Evolutionary conservation across 2,797 vertebrate species (phyloP).

Genomic region (Pseudomugil tenellus): DNA sequence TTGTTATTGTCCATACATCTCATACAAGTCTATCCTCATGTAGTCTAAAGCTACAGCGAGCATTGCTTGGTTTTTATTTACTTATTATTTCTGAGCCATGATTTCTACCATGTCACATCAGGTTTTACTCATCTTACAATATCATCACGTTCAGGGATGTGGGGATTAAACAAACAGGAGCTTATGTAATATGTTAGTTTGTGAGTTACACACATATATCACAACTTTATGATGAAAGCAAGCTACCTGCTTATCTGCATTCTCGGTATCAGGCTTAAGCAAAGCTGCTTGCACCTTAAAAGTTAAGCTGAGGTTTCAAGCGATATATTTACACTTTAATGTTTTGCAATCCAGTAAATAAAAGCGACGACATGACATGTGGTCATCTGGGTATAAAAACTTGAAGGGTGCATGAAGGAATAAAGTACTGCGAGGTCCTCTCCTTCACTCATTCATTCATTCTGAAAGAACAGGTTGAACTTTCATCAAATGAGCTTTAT

Average conservation of each 20-base stretch:
- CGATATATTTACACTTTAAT: neutral
- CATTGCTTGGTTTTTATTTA: neutral
- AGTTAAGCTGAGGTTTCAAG: neutral
- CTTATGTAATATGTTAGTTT: neutral
- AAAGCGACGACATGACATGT: neutral
- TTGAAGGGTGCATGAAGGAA: neutral
- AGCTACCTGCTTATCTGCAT: neutral
- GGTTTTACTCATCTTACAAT: no score
- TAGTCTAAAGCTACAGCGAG: neutral
- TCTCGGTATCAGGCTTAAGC: neutral
- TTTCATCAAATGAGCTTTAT: constrained; percentile 33
- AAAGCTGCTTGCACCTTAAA: neutral
- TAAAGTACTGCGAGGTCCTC: constrained; percentile 6
- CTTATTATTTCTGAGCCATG: no score
- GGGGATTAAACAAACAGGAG: constrained; percentile 7
- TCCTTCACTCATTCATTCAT: constrained; percentile 28
- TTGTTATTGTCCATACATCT: no score
- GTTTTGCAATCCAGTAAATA: neutral
- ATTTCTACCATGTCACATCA: no score
- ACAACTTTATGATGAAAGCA: neutral
- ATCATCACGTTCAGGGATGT: neutral
- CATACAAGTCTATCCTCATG: neutral
- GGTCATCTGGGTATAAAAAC: neutral
- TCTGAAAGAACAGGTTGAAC: constrained; percentile 27
- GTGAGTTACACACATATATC: neutral